A percentile compares a stretch with the other conserved stretches of the same genome.
These are phyloP conservation scores for Hipposideros larvatus DNA, from an alignment of 2,797 vertebrate genomes.

Conservation along the genomic window DNA sequence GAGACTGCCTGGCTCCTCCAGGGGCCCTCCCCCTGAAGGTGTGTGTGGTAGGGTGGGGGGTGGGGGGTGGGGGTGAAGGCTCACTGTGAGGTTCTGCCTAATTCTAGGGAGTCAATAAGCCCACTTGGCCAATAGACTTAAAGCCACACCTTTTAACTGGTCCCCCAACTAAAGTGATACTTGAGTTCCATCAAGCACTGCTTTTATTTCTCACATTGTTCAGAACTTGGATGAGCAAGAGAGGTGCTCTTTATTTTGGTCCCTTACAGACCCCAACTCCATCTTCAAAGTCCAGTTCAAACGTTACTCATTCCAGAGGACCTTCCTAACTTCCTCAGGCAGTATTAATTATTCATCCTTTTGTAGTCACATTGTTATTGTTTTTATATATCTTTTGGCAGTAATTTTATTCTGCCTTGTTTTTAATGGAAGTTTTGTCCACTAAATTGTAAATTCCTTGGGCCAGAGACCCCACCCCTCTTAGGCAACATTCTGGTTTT, in stretches of 20 bases:
- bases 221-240: constrained; percentile 20
- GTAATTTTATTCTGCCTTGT: background rate
- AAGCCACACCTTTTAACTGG: background rate
- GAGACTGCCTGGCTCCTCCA: background rate
- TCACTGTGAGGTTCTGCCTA: background rate
- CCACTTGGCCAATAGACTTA: background rate
- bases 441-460: background rate
- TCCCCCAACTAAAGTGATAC: background rate
- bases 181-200: background rate
- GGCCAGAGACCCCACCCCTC: background rate
- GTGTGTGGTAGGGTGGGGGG: background rate
- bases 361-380: background rate
- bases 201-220: constrained; percentile 33
- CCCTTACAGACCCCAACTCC: background rate
- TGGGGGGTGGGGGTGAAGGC: no score
- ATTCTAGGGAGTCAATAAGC: background rate
- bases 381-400: background rate
- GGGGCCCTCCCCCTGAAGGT: background rate
- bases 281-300: background rate
- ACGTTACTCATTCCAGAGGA: background rate
- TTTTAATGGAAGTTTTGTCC: background rate
- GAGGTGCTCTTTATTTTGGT: background rate
- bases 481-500: constrained; percentile 11
- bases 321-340: background rate
- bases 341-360: constrained; percentile 33